Percentiles rank a stretch among this genome's conserved stretches.
Evolutionary conservation across 1,140 invertebrate genomes (phyloP).

Genomic region (Microplitis demolitor): DNA sequence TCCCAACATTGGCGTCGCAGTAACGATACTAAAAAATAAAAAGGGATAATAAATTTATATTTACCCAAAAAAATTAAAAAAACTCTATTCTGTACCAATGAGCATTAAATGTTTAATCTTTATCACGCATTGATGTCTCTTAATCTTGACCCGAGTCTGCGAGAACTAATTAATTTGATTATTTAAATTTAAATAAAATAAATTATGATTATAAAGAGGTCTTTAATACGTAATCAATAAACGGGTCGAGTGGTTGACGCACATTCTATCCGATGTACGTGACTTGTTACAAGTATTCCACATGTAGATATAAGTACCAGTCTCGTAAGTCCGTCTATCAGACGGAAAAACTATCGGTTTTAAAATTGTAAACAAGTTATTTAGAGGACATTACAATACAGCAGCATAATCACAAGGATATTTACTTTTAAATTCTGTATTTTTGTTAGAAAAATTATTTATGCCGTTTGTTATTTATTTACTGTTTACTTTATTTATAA

Average conservation of each 20-base stretch:
- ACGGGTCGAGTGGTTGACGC: no score
- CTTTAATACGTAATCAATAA: no score
- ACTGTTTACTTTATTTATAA: neutral
- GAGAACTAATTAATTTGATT: no score
- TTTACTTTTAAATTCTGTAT: no score
- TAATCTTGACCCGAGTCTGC: neutral
- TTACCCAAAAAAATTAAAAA: neutral
- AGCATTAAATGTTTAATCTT: neutral
- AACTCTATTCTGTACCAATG: neutral
- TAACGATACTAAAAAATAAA: neutral
- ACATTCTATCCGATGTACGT: neutral
- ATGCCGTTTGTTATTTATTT: neutral
- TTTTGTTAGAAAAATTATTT: neutral
- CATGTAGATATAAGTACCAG: neutral
- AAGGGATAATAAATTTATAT: neutral
- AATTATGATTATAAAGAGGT: no score
- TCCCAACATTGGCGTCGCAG: slow-evolving; percentile 3
- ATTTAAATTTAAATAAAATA: no score
- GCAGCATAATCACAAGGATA: no score
- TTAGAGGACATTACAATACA: no score
- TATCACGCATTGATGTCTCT: slow-evolving; percentile 5
- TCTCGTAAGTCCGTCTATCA: no score
- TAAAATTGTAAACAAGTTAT: no score
- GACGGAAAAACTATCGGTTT: no score
- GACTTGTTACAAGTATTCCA: neutral